Conservation (phyloP, 2,113 vertebrate species). For the Australoheros scitulus region DNA sequence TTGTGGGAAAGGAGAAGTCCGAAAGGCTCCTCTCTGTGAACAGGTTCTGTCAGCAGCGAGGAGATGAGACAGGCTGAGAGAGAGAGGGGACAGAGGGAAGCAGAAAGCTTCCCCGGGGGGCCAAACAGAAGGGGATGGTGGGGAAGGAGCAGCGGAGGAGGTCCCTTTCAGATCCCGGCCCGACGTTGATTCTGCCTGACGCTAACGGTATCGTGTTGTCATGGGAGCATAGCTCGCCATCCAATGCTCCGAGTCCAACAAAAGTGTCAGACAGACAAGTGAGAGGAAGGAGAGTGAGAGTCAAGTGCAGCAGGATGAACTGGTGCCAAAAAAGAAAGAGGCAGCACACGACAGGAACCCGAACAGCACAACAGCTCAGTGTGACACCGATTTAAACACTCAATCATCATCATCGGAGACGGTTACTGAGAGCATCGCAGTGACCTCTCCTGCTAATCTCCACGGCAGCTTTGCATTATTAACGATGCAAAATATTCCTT, state of each 20-base stretch:
- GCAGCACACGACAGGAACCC: background rate
- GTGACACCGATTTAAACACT: background rate
- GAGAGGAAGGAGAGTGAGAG: background rate
- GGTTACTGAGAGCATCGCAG: background rate
- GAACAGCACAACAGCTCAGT: background rate
- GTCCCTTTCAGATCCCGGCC: conserved; percentile 43
- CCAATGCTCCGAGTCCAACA: conserved; percentile 53
- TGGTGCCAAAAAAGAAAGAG: background rate
- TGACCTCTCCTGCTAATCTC: background rate
- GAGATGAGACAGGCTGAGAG: conserved; percentile 24
- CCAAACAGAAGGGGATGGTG: conserved; percentile 10
- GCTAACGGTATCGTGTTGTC: conserved; percentile 69
- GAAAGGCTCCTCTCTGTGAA: conserved; percentile 38
- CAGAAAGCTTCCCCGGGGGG: conserved; percentile 12
- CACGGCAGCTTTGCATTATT: background rate
- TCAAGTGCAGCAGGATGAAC: background rate
- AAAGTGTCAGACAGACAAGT: conserved; percentile 34
- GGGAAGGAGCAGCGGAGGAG: conserved; percentile 17
- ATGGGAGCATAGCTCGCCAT: conserved; percentile 66
- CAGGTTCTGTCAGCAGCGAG: conserved; percentile 47
- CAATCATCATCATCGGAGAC: background rate
- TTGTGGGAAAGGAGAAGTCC: conserved; percentile 11
- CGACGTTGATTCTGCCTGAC: conserved; percentile 50
- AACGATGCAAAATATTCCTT: background rate
- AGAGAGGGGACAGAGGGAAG: conserved; percentile 21